phyloP scores from a whole-genome alignment of 2,888 invertebrate genomes.

The Xylota sylvarum region DNA sequence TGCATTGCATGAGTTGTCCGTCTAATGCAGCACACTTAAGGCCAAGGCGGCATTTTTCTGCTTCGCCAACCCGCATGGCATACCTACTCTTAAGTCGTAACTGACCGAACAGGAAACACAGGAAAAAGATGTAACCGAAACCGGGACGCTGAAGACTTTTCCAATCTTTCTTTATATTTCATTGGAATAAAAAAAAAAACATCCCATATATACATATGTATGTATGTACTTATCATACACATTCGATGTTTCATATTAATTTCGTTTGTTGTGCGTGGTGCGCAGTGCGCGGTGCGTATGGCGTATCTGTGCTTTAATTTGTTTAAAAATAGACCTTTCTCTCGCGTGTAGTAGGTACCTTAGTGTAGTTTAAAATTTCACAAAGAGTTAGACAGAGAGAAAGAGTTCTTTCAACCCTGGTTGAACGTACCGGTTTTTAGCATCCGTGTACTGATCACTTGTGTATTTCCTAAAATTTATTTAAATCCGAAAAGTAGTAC shows the following conservation, averaged over 20 bases:
- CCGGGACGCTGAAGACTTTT: conserved; percentile 47
- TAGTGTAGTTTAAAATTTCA: conserved; percentile 55
- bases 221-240: conserved; percentile 7
- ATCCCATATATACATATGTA: conserved; percentile 21
- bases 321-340: conserved; percentile 68
- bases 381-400: conserved; percentile 16
- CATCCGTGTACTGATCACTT: conserved; percentile 3
- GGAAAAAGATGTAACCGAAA: conserved; percentile 62
- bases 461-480: conserved; percentile 34
- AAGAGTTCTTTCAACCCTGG: conserved; percentile 59
- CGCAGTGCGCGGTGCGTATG: conserved; percentile 56
- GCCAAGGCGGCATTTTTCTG: conserved; percentile 61
- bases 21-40: conserved; percentile 64
- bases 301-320: conserved; percentile 53
- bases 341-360: conserved; percentile 36
- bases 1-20: conserved; percentile 47
- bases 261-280: conserved; percentile 46
- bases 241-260: conserved; percentile 52
- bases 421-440: not conserved
- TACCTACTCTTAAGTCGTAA: too few relatives aligned
- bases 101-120: conserved; percentile 61
- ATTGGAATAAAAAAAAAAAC: not conserved
- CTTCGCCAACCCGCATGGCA: conserved; percentile 11
- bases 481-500: conserved; percentile 37
- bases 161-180: conserved; percentile 30